Base-by-base conservation (phyloP, 2,113 vertebrate genomes). In the Anas platyrhynchos region DNA sequence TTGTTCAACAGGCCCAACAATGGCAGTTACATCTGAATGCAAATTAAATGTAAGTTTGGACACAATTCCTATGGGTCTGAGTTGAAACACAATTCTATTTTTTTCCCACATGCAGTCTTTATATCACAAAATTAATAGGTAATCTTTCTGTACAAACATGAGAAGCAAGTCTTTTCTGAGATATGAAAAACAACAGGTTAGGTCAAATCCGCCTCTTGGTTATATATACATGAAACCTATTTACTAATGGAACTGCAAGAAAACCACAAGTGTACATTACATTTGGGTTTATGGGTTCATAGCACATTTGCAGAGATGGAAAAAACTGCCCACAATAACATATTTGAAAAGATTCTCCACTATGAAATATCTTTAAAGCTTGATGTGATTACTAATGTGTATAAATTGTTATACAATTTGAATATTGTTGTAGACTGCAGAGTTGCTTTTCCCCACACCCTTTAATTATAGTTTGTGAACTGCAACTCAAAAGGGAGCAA, bases 401-500 rank as follows among this genome's bases (percentile, higher is more conserved):
- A n/a, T 46, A 25, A 4, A 6, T 12, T 93, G 78, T 81, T 61
- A 31, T 16, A 44, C 0, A 0, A 62, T 58, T 81, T 78, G 25
- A 68, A 4, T 22, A n/a, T 58, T 17, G 79, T 34, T 55, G 29
- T 50, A 76, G 34, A 62, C 29, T 79, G 21, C 34, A 90, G 43
- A 50, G 26, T 83, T 78, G 12, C 15, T 88, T 92, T 92, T 88
- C 48, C 15, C 56, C n/a, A 26, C 5, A 44, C 6, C 23, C 38
- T 90, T 90, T 88, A 74, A 83, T 93, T 86, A 41, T 23, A n/a
- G 8, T 41, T 61, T 58, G 14, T 84, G 58, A 93, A 68, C 27
- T 86, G n/a, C 83, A 84, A 7, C 21, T 84, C 43, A 82, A 72
- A 74, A 83, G 10, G 29, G 11, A 21, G 11, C 16, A 76, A 90